These are phyloP conservation scores for Centropristis striata DNA, from an alignment of 2,113 vertebrate genomes.

Conservation along the genomic window DNA sequence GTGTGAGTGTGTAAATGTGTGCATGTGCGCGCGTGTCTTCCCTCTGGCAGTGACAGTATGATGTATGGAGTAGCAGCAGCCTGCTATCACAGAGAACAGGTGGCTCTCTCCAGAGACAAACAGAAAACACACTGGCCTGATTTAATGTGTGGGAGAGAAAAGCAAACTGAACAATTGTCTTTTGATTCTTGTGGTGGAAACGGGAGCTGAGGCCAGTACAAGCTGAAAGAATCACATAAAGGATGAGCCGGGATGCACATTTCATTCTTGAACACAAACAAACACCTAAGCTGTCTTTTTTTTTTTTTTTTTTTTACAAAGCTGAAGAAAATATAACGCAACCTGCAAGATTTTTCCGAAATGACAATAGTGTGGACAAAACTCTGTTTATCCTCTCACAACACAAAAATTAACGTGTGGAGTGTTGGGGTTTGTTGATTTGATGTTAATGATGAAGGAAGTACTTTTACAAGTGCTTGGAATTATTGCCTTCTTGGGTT, in stretches of 20 bases:
- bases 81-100: conserved; percentile 76
- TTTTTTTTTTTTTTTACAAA: background rate
- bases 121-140: conserved; percentile 58
- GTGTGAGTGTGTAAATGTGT: conserved; percentile 20
- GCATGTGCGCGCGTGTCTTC: background rate
- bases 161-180: conserved; percentile 36
- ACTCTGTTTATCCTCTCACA: background rate
- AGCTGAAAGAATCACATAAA: background rate
- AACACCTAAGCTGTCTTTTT: background rate
- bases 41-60: conserved; percentile 69
- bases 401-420: too few relatives aligned
- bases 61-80: conserved; percentile 72
- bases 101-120: conserved; percentile 67
- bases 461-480: background rate
- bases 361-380: background rate
- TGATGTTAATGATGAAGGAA: background rate
- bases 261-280: background rate
- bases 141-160: conserved; percentile 54
- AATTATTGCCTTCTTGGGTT: background rate
- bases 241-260: background rate
- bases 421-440: background rate
- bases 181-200: conserved; percentile 41
- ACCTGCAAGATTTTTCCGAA: background rate
- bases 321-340: background rate
- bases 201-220: background rate